Conservation (phyloP, 2,797 vertebrate species). For the Pelobates cultripes region DNA sequence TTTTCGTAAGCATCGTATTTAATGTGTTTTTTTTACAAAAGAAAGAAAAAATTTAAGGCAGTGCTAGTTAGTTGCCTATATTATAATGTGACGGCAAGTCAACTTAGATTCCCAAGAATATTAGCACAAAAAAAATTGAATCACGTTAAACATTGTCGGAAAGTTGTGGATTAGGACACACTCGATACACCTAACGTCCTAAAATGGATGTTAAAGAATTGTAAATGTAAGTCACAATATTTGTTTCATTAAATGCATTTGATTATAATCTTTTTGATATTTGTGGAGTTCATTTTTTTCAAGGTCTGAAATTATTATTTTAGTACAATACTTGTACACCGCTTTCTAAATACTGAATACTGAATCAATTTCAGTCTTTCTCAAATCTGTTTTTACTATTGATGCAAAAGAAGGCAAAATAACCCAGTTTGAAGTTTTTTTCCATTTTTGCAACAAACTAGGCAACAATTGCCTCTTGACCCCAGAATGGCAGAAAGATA, state of each 20-base stretch:
- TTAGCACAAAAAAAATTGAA: neutral
- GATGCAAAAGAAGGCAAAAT: no score
- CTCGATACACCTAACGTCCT: neutral
- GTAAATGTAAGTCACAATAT: neutral
- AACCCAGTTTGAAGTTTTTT: no score
- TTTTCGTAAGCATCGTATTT: no score
- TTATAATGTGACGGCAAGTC: neutral
- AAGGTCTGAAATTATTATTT: neutral
- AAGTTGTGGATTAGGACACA: neutral
- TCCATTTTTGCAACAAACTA: no score
- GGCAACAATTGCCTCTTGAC: no score
- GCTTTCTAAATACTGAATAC: no score
- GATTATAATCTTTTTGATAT: neutral
- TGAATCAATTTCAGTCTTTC: no score
- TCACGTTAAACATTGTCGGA: neutral
- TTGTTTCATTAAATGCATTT: neutral
- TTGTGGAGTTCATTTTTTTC: neutral
- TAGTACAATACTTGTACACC: no score
- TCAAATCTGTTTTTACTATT: no score
- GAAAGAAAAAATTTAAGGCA: no score
- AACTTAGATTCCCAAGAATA: neutral
- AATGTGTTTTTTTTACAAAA: no score
- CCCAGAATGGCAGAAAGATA: no score
- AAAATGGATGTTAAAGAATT: neutral
- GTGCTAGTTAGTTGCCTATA: neutral